Evolutionary conservation across 2,113 vertebrate species (phyloP), one percentile per base, ranked within the genome.

Genomic region (Gopherus flavomarginatus): DNA sequence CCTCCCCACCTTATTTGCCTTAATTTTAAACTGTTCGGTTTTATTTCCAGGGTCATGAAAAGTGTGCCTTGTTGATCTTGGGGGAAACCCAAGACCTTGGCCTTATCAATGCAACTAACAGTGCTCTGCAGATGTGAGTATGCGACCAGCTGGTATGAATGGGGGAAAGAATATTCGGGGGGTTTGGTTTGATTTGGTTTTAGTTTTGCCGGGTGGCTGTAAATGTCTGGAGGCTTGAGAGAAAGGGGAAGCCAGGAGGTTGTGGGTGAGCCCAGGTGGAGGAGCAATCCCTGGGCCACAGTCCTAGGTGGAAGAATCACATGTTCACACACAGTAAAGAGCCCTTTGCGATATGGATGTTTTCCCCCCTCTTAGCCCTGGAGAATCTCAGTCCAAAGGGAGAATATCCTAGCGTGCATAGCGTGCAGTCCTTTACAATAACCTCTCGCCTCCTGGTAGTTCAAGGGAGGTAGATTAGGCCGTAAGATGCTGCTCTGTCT

Each of bases 41-140:
- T 95, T 96, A 75, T 59, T 91, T 80, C 56, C 97, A 99, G 99
- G 99, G 99, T 93, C 99, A 99, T 98, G 99, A 99, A 97, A 99
- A 99, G 99, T 99, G 99, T 98, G 99, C 99, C 95, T 99, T 99
- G 98, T 98, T 99, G 98, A 99, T 99, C 97, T 98, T 99, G 96
- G 99, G 99, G 91, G 99, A 99, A 97, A 99, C 99, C 97, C 98
- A 98, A 84, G 99, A 99, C 97, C 98, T 99, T 91, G 98, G 99
- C 95, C 99, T 99, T 98, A 99, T 99, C 98, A 99, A 99, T 97
- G 99, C 99, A 94, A 99, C 99, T 95, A 99, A 99, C 98, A 98
- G 97, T 81, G 98, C 99, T 72, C 99, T 99, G 94, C 99, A 99
- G 97, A 99, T 99, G 99, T 99, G 97, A 99, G 99, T 99, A 81